Evolutionary conservation across 2,113 vertebrate genomes (phyloP).

Genomic region (Mastomys coucha): DNA sequence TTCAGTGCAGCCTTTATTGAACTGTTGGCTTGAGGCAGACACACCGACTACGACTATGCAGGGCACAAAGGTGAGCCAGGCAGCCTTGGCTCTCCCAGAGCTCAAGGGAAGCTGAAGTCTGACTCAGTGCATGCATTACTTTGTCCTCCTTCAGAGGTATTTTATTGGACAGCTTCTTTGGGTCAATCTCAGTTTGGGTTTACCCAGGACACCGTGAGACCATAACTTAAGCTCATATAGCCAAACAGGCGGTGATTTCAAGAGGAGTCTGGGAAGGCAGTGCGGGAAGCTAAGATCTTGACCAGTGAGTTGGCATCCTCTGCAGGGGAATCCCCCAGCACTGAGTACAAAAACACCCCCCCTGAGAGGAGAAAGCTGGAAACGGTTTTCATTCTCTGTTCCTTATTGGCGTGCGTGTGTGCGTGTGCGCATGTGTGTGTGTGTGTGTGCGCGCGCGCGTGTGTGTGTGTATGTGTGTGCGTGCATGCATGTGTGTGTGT

Average conservation of each 20-base stretch:
- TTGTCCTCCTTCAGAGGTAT: not conserved
- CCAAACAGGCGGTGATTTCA: constrained; percentile 9
- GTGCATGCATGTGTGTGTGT: too few species aligned
- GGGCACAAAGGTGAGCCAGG: not conserved
- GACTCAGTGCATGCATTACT: not conserved
- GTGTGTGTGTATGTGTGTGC: too few species aligned
- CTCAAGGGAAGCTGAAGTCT: not conserved
- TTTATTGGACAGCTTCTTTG: constrained; percentile 8
- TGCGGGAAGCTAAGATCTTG: not conserved
- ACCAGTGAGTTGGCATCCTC: not conserved
- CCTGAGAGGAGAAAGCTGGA: not conserved
- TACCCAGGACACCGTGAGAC: not conserved
- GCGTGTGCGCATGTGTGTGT: too few species aligned
- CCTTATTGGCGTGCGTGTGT: too few species aligned
- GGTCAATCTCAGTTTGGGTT: not conserved
- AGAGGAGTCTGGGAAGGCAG: not conserved
- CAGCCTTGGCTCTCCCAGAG: not conserved
- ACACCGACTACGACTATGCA: not conserved
- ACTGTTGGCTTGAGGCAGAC: constrained; percentile 25
- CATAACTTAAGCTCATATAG: not conserved
- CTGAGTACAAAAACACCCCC: not conserved
- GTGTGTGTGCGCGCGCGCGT: too few species aligned
- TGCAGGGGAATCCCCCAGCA: not conserved
- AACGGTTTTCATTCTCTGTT: not conserved
- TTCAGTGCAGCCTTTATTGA: constrained; percentile 33